Percentiles rank a stretch among this genome's conserved stretches.
Evolutionary conservation across 2,797 vertebrate genomes (phyloP).

Genomic region (Novumbra hubbsi): DNA sequence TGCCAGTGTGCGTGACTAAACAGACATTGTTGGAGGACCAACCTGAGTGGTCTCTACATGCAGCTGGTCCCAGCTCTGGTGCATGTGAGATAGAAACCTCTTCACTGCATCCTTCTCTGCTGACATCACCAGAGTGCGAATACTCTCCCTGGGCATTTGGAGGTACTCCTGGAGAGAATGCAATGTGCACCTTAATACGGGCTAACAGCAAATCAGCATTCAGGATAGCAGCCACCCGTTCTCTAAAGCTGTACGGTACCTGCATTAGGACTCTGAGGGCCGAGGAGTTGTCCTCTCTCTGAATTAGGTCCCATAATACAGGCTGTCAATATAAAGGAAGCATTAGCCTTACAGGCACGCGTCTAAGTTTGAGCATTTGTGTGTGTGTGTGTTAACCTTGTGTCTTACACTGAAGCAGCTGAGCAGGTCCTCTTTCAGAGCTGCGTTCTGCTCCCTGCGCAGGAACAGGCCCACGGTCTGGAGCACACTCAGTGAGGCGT

Average conservation of each 20-base stretch:
- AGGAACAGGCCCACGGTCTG: conserved; percentile 82
- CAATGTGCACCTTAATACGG: neutral
- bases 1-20: neutral
- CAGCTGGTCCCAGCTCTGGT: conserved; percentile 82
- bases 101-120: conserved; percentile 82
- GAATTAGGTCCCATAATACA: conserved; percentile 85
- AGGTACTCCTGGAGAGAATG: conserved; percentile 78
- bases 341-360: conserved; percentile 20
- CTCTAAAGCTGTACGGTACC: conserved; percentile 64
- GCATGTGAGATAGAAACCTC: conserved; percentile 82
- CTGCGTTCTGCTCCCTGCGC: conserved; percentile 70
- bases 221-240: neutral
- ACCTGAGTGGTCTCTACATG: conserved; percentile 79
- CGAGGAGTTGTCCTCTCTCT: conserved; percentile 78
- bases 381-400: conserved; percentile 10
- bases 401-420: conserved; percentile 87
- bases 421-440: conserved; percentile 82
- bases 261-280: conserved; percentile 81
- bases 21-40: conserved; percentile 17
- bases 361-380: conserved; percentile 12
- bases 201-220: neutral
- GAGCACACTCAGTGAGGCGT: conserved; percentile 78
- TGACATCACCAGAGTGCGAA: conserved; percentile 82
- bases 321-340: conserved; percentile 68
- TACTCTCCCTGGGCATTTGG: conserved; percentile 82